Conservation (phyloP, 1,140 invertebrate genomes). For the Orussus abietinus region DNA sequence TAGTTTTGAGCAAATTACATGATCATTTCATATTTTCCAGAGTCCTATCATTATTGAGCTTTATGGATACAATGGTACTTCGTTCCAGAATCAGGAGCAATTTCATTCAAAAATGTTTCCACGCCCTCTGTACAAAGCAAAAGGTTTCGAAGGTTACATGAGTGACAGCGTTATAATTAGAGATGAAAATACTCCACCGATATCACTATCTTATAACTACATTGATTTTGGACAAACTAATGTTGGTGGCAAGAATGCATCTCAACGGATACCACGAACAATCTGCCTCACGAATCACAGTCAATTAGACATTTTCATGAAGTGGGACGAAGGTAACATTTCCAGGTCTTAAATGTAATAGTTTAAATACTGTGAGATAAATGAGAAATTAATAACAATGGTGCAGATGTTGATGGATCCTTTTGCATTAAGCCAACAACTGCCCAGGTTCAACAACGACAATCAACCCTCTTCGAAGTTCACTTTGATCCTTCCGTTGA, state of each 20-base stretch:
- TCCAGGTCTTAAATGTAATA: no score
- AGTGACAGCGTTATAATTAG: slow-evolving; percentile 17
- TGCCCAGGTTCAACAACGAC: slow-evolving; percentile 11
- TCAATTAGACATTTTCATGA: slow-evolving; percentile 18
- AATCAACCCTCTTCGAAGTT: slow-evolving; percentile 33
- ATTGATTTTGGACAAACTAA: slow-evolving; percentile 30
- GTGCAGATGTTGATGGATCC: slow-evolving; percentile 22
- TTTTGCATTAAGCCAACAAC: slow-evolving; percentile 27
- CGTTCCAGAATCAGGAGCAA: slow-evolving; percentile 3
- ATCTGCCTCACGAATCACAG: slow-evolving; percentile 33
- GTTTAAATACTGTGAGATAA: no score
- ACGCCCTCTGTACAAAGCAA: slow-evolving; percentile 11
- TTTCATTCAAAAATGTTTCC: slow-evolving; percentile 7
- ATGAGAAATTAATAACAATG: no score
- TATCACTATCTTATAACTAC: slow-evolving; percentile 31
- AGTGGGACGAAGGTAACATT: slow-evolving; percentile 34
- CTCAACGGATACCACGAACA: slow-evolving; percentile 18
- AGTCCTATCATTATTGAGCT: slow-evolving; percentile 35
- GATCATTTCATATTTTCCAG: slow-evolving; percentile 18
- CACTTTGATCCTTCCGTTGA: slow-evolving; percentile 24
- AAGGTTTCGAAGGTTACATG: slow-evolving; percentile 31
- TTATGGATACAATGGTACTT: slow-evolving; percentile 23
- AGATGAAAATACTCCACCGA: slow-evolving; percentile 9
- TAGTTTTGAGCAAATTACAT: neutral
- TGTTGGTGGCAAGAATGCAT: slow-evolving; percentile 8